These are phyloP conservation scores for Progne subis DNA, from an alignment of 2,113 vertebrate genomes.

Conservation along the genomic window DNA sequence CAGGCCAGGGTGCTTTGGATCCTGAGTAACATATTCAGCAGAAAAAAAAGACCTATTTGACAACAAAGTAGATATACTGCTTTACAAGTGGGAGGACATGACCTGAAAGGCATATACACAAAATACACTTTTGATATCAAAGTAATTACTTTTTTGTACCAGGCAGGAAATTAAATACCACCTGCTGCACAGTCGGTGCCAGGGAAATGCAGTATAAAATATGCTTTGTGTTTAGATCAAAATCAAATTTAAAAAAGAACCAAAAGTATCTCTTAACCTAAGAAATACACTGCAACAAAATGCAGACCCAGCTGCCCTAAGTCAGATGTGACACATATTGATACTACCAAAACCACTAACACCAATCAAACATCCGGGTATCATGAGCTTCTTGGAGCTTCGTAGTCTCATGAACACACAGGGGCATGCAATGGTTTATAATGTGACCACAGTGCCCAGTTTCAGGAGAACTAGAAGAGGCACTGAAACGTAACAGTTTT, in stretches of 20 bases:
- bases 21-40: neutral
- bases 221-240: neutral
- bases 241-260: neutral
- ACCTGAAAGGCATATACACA: neutral
- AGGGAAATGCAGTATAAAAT: neutral
- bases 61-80: neutral
- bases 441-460: neutral
- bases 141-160: neutral
- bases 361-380: neutral
- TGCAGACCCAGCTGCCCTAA: neutral
- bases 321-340: neutral
- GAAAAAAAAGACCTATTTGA: neutral
- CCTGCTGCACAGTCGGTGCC: neutral
- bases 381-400: neutral
- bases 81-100: neutral
- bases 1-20: neutral
- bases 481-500: neutral
- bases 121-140: neutral
- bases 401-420: neutral
- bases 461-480: neutral
- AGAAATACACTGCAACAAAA: neutral
- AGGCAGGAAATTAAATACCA: neutral
- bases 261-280: neutral
- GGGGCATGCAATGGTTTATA: neutral
- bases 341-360: neutral